Conservation (phyloP, 2,113 vertebrate genomes). For the Entomyzon cyanotis region DNA sequence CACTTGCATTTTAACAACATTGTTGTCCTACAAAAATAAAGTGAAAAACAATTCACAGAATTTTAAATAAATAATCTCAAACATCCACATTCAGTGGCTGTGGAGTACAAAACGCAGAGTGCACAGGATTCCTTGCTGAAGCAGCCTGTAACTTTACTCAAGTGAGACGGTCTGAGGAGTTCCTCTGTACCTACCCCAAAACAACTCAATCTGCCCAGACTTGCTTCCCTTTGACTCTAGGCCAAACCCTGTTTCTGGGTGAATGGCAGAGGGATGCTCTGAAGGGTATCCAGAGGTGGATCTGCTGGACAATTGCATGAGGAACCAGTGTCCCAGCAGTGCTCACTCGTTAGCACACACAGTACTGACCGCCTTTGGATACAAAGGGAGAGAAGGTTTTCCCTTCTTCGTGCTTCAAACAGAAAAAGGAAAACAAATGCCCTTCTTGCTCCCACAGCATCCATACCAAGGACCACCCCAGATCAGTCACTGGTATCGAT, state of each 20-base stretch:
- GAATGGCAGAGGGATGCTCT: not conserved
- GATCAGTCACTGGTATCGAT: not conserved
- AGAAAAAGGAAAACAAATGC: not conserved
- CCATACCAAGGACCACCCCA: not conserved
- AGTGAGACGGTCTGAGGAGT: not conserved
- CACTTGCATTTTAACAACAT: slow-evolving; percentile 19
- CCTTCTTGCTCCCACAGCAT: not conserved
- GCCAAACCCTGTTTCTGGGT: not conserved
- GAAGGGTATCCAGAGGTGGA: not conserved
- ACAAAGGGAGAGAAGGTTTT: not conserved
- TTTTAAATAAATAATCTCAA: slow-evolving; percentile 61
- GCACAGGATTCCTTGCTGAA: not conserved
- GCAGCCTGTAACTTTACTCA: not conserved
- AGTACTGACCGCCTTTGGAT: not conserved
- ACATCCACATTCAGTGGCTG: not conserved
- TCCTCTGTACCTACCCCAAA: not conserved
- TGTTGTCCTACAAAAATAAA: slow-evolving; percentile 60
- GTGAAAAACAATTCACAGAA: slow-evolving; percentile 44
- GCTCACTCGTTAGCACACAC: not conserved
- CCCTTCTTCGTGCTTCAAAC: not conserved
- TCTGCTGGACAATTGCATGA: not conserved
- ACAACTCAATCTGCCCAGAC: not conserved
- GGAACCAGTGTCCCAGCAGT: not conserved
- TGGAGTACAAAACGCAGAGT: not conserved
- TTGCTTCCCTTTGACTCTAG: not conserved